Evolutionary conservation across 1,140 invertebrate species (phyloP), one percentile per base, ranked within the genome.

Genomic region (Drosophila mojavensis): DNA sequence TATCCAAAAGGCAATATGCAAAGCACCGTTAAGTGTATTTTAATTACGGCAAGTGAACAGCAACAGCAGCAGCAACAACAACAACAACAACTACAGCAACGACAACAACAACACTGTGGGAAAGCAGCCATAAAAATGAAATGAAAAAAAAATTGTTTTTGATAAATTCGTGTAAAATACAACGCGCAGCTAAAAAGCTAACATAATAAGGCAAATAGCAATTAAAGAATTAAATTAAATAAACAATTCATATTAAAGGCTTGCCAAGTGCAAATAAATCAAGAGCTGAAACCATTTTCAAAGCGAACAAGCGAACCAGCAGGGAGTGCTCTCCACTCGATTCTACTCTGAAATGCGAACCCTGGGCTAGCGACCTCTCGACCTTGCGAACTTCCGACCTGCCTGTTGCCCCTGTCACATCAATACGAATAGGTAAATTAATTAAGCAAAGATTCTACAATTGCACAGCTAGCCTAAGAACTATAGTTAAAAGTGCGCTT

Each of bases 21-120:
- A 81, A 79, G 54, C 60, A 59, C 74, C 78, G 79, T 81, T 81
- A 78, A 81, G 76, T 48, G 74, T 66, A 81, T 81, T 81, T 81
- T 81, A 81, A 81, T 81, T 81, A 78, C 69, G 65, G 20, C 50
- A 62, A 51, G 36, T 28, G 26, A 30, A 13, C 20, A 54, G n/a
- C 61, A 26, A 26, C 47, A 50, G 13, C 17, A 36, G 5, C 43
- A 45, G 15, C 43, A 15, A 17, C 48, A 54, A 41, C 61, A 53
- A 53, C 11, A 28, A 70, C 48, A 58, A 3, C 54, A 67, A 48
- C n/a, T 62, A 56, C 55, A 64, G 26, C 61, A 53, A 30, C 11
- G 28, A 70, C 48, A 58, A 3, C 54, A 67, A 48, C 20, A 66
- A 51, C 51, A 63, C 48, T 69, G 56, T 74, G 78, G 58, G 65